Evolutionary conservation across 2,888 invertebrate species (phyloP), one percentile per base, ranked within the genome.

Genomic region (Gordius sp.): DNA sequence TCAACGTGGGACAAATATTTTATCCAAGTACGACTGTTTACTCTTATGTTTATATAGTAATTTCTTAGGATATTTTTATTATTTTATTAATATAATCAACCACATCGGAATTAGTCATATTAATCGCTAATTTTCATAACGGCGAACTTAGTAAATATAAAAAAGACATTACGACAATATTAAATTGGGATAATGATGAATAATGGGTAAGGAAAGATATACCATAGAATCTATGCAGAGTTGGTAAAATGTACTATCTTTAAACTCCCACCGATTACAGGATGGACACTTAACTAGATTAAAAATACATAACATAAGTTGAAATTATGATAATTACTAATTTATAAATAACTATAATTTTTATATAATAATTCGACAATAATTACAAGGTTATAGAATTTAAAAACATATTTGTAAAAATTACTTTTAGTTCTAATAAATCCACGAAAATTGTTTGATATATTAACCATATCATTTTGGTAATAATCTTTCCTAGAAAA

Each of bases 261-360:
- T 8, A 20, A 47, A 47, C 23, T 47, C 47, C 47, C 47, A 47
- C 4, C n/a, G n/a, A 4, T 47, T 47, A 23, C 47, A 47, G 20
- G 8, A 18, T n/a, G 47, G 47, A 23, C 47, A 47, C 20, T 47
- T 23, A n/a, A 47, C 47, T 47, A 47, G n/a, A n/a, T n/a, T 47
- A 47, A 33, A 33, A n/a, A 33, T 33, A 33, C 8, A 33, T 33
- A 33, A 33, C n/a, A 33, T 13, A 13, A 33, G n/a, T 33, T 33
- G 8, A 13, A 33, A 13, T 13, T 33, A 33, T 13, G 8, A 13
- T 33, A 33, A 13, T 33, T n/a, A 47, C 16, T n/a, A n/a, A n/a
- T n/a, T n/a, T 47, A n/a, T n/a, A 47, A n/a, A 47, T 47, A n/a
- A n/a, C 8, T 47, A n/a, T n/a, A 47, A 47, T 4, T 47, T 20